Base-by-base conservation (phyloP, 2,113 vertebrate species). In the Pollachius pollachius region DNA sequence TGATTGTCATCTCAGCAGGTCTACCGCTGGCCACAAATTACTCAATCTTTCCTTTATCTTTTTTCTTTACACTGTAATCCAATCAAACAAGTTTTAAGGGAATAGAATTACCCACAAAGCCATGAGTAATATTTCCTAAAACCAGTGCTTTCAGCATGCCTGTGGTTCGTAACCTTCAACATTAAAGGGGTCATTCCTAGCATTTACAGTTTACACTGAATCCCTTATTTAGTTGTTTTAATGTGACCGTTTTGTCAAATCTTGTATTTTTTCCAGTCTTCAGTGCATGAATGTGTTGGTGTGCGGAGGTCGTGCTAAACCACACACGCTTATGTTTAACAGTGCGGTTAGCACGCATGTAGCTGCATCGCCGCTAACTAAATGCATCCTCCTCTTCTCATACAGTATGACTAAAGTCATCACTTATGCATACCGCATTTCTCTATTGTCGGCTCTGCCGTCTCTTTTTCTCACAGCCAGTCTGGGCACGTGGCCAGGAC, bases 1-100 rank as follows among this genome's bases (percentile, higher is more conserved):
- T 66, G 84, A 84, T 70, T 87, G 76, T 81, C 65, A 66, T 64
- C 81, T 81, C 79, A 84, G 82, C 72, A 79, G 74, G 82, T 89
- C 79, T 85, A 77, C 73, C 79, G 78, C 74, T 73, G 73, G 54
- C 48, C 65, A 65, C 65, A 84, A 84, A 85, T 73, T 41, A 84
- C 67, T 84, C 80, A 64, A n/a, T 78, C 71, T 82, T 84, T 80
- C 87, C 78, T 84, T 57, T 57, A n/a, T 2, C 16, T 17, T 17
- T 57, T 48, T 48, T 48, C 11, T 48, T 48, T 79, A 81, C 84
- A 78, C 62, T 23, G 52, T 83, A 78, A 86, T 85, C 74, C 69
- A 83, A 82, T 88, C 84, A 87, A 80, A 76, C 74, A 12, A 71
- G 59, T 74, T 71, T 78, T 74, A 23, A 41, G 68, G 78, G 78